Evolutionary conservation across 1,140 invertebrate species (phyloP).

Genomic region (Tetranychus urticae): DNA sequence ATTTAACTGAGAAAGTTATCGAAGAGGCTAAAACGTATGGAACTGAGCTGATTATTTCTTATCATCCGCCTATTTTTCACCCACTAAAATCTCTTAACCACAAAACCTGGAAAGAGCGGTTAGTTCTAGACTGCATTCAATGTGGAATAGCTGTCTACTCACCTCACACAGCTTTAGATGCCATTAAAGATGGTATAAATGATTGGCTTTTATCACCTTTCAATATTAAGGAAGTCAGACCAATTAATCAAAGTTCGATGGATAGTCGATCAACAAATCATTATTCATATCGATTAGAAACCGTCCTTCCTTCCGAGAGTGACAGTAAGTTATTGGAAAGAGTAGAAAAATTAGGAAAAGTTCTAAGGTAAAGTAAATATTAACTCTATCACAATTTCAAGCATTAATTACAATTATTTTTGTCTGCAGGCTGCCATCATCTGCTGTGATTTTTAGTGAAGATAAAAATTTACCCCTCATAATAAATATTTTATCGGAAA

Average conservation of each 20-base stretch:
- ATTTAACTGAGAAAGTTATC: constrained; percentile 68
- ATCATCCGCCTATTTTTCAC: constrained; percentile 82
- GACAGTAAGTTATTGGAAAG: too few relatives aligned
- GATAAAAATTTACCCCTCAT: constrained; percentile 1
- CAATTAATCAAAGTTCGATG: not conserved
- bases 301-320: not conserved
- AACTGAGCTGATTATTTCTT: constrained; percentile 62
- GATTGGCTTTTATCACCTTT: constrained; percentile 51
- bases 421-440: not conserved
- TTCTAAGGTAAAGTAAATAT: too few relatives aligned
- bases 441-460: not conserved
- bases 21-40: constrained; percentile 45
- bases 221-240: not conserved
- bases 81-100: constrained; percentile 43
- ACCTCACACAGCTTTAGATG: constrained; percentile 75
- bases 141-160: constrained; percentile 72
- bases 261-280: not conserved
- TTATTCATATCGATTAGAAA: not conserved
- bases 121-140: constrained; percentile 37
- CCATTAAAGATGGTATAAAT: constrained; percentile 55
- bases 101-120: constrained; percentile 39
- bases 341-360: too few relatives aligned
- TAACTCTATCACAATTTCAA: not conserved
- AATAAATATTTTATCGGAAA: constrained; percentile 1
- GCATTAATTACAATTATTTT: not conserved